Evolutionary conservation across 2,888 invertebrate genomes (phyloP).

Genomic region (Acleris sparsana): DNA sequence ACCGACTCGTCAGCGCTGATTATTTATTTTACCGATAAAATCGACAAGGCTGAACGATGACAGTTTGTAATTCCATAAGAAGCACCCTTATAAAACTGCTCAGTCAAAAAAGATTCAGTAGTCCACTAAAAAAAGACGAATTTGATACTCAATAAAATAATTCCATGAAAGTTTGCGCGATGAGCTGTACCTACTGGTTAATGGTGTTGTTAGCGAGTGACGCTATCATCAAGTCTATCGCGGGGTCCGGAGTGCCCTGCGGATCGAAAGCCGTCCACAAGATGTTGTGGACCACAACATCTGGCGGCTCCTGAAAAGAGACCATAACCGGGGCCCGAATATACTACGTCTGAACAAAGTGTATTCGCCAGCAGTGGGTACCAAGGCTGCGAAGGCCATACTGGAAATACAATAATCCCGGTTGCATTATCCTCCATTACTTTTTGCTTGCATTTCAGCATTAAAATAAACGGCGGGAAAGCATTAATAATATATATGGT

Average conservation of each 20-base stretch:
- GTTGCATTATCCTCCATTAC: slow-evolving; percentile 14
- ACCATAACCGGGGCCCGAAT: slow-evolving; percentile 21
- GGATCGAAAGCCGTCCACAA: slow-evolving; percentile 37
- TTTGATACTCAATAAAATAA: background rate
- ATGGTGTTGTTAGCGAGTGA: slow-evolving; percentile 38
- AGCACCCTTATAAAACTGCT: background rate
- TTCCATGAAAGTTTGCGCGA: background rate
- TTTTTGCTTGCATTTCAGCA: slow-evolving; percentile 22
- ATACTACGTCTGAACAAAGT: slow-evolving; percentile 39
- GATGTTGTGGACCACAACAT: slow-evolving; percentile 43
- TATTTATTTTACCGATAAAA: background rate
- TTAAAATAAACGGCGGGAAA: slow-evolving; percentile 25
- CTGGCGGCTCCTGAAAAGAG: slow-evolving; percentile 1
- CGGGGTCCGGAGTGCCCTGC: slow-evolving; percentile 18
- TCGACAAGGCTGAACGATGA: background rate
- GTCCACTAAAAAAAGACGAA: background rate
- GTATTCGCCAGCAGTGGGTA: slow-evolving; percentile 38
- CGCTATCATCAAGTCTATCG: slow-evolving; percentile 37
- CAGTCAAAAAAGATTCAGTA: background rate
- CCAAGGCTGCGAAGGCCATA: slow-evolving; percentile 45
- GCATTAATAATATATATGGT: slow-evolving; percentile 16
- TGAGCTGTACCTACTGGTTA: background rate
- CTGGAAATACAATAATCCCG: slow-evolving; percentile 25
- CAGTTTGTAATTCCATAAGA: background rate
- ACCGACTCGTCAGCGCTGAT: background rate